Evolutionary conservation across 2,888 invertebrate genomes (phyloP).

Genomic region (Charanyca ferruginea): DNA sequence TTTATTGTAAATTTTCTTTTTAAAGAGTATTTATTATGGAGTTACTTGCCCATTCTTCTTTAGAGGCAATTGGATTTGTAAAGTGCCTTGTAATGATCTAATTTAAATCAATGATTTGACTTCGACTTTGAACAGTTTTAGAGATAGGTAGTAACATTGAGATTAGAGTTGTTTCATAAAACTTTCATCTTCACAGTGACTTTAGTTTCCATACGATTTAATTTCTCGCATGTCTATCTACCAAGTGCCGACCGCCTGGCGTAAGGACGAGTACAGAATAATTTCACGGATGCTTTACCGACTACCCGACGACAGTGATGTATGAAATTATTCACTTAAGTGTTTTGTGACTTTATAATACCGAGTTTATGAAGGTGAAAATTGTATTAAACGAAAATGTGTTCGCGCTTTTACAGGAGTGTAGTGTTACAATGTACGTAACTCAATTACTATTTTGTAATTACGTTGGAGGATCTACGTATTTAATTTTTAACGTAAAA

Average conservation of each 20-base stretch:
- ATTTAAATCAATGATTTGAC: too few species aligned
- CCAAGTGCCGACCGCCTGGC: slow-evolving; percentile 40
- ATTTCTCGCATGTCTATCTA: slow-evolving; percentile 65
- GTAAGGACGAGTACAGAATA: slow-evolving; percentile 68
- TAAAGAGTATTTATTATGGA: too few species aligned
- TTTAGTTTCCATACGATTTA: slow-evolving; percentile 71
- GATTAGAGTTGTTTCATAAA: slow-evolving; percentile 9
- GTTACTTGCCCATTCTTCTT: too few species aligned
- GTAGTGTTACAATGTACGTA: neutral
- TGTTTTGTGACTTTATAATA: slow-evolving; percentile 39
- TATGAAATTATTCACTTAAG: slow-evolving; percentile 60
- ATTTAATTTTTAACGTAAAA: neutral
- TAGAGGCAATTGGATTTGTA: too few species aligned
- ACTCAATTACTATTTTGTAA: slow-evolving; percentile 2
- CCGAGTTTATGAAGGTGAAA: slow-evolving; percentile 18
- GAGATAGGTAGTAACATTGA: neutral
- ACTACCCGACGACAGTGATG: slow-evolving; percentile 53
- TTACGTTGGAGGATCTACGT: neutral
- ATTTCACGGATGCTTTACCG: slow-evolving; percentile 73
- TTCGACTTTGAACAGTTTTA: too few species aligned
- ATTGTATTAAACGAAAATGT: slow-evolving; percentile 9
- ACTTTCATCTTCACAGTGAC: slow-evolving; percentile 20
- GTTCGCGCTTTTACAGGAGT: neutral
- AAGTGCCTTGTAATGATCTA: too few species aligned
- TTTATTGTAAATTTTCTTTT: too few species aligned